phyloP scores from a whole-genome alignment of 2,113 vertebrate genomes.

The Erythrocercus mccallii region DNA sequence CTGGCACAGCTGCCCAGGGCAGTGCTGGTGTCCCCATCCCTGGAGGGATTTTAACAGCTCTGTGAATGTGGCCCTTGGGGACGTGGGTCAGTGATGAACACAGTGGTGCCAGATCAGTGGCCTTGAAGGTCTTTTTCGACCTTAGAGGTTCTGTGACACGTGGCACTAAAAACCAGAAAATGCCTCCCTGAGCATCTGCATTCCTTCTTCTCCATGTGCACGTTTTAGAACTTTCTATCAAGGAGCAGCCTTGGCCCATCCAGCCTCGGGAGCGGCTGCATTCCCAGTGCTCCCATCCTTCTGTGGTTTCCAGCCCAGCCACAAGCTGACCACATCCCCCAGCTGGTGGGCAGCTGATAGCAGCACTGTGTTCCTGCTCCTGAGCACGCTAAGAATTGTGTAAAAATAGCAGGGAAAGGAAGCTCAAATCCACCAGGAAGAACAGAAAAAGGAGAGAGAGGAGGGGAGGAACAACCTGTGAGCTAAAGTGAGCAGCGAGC shows the following conservation, averaged over 20 bases:
- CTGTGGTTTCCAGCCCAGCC: neutral
- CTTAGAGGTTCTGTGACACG: neutral
- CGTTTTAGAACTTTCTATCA: rapidly evolving
- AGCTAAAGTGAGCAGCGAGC: neutral
- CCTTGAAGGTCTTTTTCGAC: neutral
- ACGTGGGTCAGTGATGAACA: neutral
- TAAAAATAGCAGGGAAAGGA: neutral
- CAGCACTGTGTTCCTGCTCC: neutral
- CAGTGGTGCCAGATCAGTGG: neutral
- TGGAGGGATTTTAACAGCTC: neutral
- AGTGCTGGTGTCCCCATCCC: neutral
- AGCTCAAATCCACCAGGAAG: neutral
- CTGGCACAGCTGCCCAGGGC: neutral
- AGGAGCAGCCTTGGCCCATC: neutral
- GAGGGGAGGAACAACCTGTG: neutral
- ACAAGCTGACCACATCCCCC: neutral
- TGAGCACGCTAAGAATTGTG: neutral
- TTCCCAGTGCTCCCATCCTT: neutral
- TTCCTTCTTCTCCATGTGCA: rapidly evolving
- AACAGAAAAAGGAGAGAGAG: neutral
- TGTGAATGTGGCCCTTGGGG: too few species aligned
- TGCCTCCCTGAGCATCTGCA: neutral
- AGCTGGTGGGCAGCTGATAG: neutral
- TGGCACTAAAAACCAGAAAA: neutral
- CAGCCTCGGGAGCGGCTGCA: rapidly evolving